Evolutionary conservation across 2,113 vertebrate genomes (phyloP).

Genomic region (Saguinus midas): DNA sequence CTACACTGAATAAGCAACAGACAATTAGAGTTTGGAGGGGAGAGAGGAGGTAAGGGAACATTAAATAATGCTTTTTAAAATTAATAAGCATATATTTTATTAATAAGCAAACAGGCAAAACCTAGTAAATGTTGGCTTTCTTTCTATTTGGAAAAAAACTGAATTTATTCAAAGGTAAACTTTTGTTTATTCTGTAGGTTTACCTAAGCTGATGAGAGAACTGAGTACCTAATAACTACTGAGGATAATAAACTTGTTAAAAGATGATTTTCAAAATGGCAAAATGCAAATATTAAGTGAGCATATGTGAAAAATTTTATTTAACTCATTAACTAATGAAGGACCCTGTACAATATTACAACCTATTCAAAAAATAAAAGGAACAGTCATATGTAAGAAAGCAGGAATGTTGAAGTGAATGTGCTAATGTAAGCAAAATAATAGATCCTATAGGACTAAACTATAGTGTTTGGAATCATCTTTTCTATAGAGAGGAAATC

Average conservation of each 20-base stretch:
- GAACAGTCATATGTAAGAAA: background rate
- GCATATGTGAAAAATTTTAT: background rate
- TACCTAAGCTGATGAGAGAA: background rate
- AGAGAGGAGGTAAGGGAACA: background rate
- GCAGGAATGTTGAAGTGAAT: background rate
- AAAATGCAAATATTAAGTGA: background rate
- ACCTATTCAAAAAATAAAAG: background rate
- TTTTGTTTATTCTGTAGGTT: background rate
- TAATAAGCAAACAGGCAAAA: background rate
- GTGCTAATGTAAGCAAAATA: background rate
- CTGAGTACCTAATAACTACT: background rate
- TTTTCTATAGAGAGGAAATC: background rate
- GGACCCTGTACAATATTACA: background rate
- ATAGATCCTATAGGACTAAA: background rate
- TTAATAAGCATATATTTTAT: background rate
- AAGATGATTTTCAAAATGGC: constrained; percentile 8
- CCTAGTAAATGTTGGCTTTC: background rate
- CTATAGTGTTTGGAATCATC: background rate
- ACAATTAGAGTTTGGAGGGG: background rate
- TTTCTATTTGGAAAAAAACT: background rate
- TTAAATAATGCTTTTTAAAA: background rate
- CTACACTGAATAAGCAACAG: background rate
- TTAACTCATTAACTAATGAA: background rate
- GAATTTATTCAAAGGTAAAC: constrained; percentile 14
- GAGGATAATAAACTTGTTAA: background rate